Conservation (phyloP, 2,888 invertebrate species). For the Molanna angustata region DNA sequence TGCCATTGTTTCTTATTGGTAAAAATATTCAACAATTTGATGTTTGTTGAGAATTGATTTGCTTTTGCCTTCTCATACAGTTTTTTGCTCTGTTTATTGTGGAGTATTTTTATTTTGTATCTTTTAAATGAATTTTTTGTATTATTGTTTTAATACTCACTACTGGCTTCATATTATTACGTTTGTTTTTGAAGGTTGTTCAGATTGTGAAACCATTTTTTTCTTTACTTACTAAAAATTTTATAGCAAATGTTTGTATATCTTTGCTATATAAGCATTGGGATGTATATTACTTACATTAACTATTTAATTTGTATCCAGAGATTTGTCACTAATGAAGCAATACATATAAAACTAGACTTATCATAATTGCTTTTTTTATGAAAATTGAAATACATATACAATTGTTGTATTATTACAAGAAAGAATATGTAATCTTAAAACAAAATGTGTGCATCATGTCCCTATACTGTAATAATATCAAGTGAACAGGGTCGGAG, state of each 20-base stretch:
- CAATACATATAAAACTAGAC: slow-evolving; percentile 33
- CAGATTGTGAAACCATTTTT: slow-evolving; percentile 11
- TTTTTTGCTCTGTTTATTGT: slow-evolving; percentile 11
- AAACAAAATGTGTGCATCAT: slow-evolving; percentile 51
- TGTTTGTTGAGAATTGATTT: slow-evolving; percentile 27
- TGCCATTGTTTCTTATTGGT: slow-evolving; percentile 25
- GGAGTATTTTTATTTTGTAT: slow-evolving; percentile 1
- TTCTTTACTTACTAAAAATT: slow-evolving; percentile 18
- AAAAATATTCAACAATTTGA: slow-evolving; percentile 7
- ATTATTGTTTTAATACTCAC: slow-evolving; percentile 25
- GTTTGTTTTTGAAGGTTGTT: slow-evolving; percentile 20
- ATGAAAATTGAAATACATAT: slow-evolving; percentile 22
- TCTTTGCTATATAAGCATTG: slow-evolving; percentile 15
- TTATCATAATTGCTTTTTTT: slow-evolving; percentile 40
- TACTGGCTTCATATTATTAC: slow-evolving; percentile 20
- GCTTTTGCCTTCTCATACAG: slow-evolving; percentile 28
- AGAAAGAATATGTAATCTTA: slow-evolving; percentile 50
- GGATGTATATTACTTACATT: slow-evolving; percentile 21
- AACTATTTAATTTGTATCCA: slow-evolving; percentile 19
- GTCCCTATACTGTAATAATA: slow-evolving; percentile 44
- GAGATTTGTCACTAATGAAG: slow-evolving; percentile 31
- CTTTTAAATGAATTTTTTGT: slow-evolving; percentile 2
- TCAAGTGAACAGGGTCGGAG: slow-evolving; percentile 11
- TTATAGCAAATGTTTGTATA: slow-evolving; percentile 14
- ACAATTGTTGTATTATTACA: slow-evolving; percentile 53